These are phyloP conservation scores for Zapornia atra DNA, from an alignment of 2,113 vertebrate species.

Conservation along the genomic window DNA sequence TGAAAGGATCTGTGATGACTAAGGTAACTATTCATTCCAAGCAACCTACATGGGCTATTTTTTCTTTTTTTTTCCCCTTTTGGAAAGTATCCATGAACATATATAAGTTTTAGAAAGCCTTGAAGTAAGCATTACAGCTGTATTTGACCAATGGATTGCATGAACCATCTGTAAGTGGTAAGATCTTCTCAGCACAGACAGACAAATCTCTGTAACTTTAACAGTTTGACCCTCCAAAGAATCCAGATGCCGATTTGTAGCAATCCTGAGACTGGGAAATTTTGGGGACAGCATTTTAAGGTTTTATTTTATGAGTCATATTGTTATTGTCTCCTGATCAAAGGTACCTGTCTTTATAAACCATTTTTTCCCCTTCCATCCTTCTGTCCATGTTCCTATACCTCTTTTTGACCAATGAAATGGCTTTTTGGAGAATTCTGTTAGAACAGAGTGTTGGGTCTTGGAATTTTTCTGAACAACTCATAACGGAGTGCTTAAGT, in stretches of 20 bases:
- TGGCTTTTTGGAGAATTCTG: neutral
- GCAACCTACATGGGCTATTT: neutral
- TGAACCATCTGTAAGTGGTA: neutral
- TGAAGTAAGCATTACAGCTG: neutral
- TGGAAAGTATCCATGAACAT: neutral
- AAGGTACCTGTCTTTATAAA: neutral
- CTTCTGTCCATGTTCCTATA: neutral
- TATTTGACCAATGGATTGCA: neutral
- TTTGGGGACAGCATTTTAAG: neutral
- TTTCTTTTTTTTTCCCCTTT: neutral
- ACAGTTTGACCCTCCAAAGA: neutral
- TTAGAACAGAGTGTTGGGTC: neutral
- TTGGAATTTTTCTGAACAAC: neutral
- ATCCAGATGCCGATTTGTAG: neutral
- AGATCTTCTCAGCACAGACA: neutral
- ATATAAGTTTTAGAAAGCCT: neutral
- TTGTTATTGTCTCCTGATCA: neutral
- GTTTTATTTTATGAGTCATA: neutral
- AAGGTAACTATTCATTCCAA: neutral
- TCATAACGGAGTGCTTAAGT: neutral
- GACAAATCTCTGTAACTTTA: neutral
- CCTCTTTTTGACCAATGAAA: neutral
- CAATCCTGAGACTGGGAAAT: neutral
- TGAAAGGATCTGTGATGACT: neutral
- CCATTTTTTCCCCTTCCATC: neutral